Base-by-base conservation (phyloP, 2,113 vertebrate genomes). In the Saguinus midas region DNA sequence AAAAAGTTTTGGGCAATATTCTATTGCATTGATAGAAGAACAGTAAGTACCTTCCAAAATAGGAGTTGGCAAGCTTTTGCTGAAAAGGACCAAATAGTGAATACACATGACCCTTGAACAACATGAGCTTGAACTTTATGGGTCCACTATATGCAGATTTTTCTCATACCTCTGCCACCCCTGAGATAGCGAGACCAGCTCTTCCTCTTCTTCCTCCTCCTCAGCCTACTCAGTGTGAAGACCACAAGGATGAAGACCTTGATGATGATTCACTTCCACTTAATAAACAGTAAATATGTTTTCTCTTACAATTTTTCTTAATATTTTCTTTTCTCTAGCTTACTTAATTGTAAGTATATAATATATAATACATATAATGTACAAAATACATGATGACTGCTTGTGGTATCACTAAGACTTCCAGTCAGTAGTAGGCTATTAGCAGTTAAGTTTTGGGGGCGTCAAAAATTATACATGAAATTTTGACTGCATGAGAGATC, bases 21-120 rank as follows among this genome's bases (percentile, higher is more conserved):
- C 75, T 40, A 76, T 25, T 88, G 23, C 37, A 21, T 52, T 83
- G 76, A 81, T 79, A 90, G 61, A 94, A 86, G 40, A 66, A 58
- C 20, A 87, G 20, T 45, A 79, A 87, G 20, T 45, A 79, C 72
- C 58, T 89, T 94, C 32, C 95, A 87, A 50, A 94, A 78, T 5
- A 48, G 70, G 18, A 88, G 66, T 55, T 79, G 80, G 52, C 10
- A 84, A 92, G 23, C 29, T 87, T 90, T 92, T 92, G 78, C 75
- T 86, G 75, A 96, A 94, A 94, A 97, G 45, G 37, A 17, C 16
- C 66, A 78, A 90, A 73, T 9, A 76, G 50, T 73, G 95, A 94
- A 70, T 45, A 45, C 14, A 76, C 21, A 8, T 48, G 73, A 29
- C 73, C 25, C 43, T 45, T 17, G 43, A 76, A 29, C 43, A 48